Base-by-base conservation (phyloP, 2,888 invertebrate species). In the Chrysomela aeneicollis region DNA sequence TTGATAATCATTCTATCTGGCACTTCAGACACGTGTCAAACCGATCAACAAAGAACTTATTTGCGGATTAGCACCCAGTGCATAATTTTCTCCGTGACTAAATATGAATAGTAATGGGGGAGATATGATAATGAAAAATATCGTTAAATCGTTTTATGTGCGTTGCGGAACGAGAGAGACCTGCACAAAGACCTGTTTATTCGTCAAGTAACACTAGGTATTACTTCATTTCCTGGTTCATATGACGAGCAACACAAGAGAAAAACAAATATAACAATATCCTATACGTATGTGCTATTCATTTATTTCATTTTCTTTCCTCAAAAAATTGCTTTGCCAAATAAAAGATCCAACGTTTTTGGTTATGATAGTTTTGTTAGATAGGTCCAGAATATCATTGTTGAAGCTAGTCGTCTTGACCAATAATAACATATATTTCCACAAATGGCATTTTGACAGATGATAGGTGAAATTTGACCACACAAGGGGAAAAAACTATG, bases 21-120 rank as follows among this genome's bases (percentile, higher is more conserved):
- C n/a, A n/a, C 26, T 26, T 26, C 26, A 26, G 42, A 15, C 42
- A 15, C 42, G 42, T n/a, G 42, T 42, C 42, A 2, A 4, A 15
- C 4, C n/a, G n/a, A 15, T 15, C 42, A 12, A 42, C 42, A 15
- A 42, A n/a, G 15, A 42, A 42, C 42, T 6, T 55, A 57, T 57
- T 57, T 46, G 30, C 57, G 22, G 57, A 57, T 57, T 57, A 57
- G 57, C 57, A 32, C 42, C 22, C 30, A 9, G 30, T 46, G 46
- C 47, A 57, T 57, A 46, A 57, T 57, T 57, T 30, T 15, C 22
- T 18, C 22, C 46, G 17, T 46, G 46, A 46, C 57, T 46, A 57
- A 57, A 57, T 57, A 57, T 57, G 57, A 57, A 57, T 46, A 46
- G 57, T 57, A 57, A 57, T 57, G 26, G 57, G 21, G 46, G 57